A percentile compares a stretch with the other conserved stretches of the same genome.
Conservation (phyloP, 2,797 vertebrate species). For the Dicrostonyx torquatus region DNA sequence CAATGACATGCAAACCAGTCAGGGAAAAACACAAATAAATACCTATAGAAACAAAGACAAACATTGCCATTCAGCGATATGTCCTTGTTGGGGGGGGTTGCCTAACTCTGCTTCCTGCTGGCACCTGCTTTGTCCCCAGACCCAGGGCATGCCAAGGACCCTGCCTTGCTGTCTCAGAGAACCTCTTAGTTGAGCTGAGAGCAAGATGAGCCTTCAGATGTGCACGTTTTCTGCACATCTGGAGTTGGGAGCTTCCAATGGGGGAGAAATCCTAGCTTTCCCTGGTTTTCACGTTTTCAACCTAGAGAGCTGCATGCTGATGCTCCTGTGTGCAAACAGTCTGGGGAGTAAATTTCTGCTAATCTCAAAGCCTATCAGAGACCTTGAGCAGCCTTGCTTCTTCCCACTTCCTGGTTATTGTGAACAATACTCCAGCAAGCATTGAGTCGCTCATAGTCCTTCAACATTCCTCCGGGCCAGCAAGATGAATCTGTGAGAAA, state of each 20-base stretch:
- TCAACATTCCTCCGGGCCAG: not conserved
- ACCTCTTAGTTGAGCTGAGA: not conserved
- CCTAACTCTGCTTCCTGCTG: not conserved
- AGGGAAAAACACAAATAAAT: slow-evolving; percentile 80
- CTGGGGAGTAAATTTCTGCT: not conserved
- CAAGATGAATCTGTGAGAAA: not conserved
- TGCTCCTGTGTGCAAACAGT: rapidly evolving
- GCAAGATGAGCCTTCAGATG: not conserved
- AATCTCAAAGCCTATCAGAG: not conserved
- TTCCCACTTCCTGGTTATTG: not conserved
- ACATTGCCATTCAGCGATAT: not conserved
- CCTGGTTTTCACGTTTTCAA: not conserved
- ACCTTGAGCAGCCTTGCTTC: not conserved
- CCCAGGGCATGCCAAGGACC: not conserved
- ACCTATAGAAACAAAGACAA: slow-evolving; percentile 75
- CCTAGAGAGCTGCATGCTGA: not conserved
- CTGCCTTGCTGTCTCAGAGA: not conserved
- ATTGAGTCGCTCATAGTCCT: not conserved
- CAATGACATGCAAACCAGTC: slow-evolving; percentile 70
- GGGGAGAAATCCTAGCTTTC: no score
- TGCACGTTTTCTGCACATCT: not conserved
- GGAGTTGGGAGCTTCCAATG: not conserved
- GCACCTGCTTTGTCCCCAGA: not conserved
- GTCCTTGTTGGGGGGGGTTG: no score
- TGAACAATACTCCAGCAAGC: not conserved